Evolutionary conservation across 2,797 vertebrate genomes (phyloP), one percentile per base, ranked within the genome.

Genomic region (Tamandua tetradactyla): DNA sequence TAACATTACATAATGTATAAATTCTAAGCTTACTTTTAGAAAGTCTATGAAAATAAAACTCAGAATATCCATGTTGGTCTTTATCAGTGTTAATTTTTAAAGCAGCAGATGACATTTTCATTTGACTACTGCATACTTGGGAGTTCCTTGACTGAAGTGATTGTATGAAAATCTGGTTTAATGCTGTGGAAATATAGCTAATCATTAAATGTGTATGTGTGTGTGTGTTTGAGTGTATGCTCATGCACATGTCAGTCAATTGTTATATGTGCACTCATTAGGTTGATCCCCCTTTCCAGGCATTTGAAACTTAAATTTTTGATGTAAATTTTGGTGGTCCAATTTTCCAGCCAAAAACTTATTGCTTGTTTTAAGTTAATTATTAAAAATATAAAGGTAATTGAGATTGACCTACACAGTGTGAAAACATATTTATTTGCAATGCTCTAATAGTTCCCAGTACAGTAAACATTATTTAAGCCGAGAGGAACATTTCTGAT

Each of bases 61-160:
- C 69, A 91, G 69, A 86, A 72, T 52, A 78, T 4, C 49, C 69
- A 9, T 52, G 30, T 18, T 93, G 37, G 64, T 57, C 92, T 91
- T 76, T 85, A 80, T 61, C 35, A 25, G 5, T 57, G 81, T 85
- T 1, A 35, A 86, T 71, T 91, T 90, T 93, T 74, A 80, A 87
- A 94, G 92, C 83, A 87, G 37, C 71, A 92, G 32, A 55, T 87
- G 49, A n/a, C 88, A 71, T 96, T 92, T 91, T 81, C 35, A 86
- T 15, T 52, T 81, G 25, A 18, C 13, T 55, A 64, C 37, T 81
- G 78, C 85, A 71, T 55, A 92, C 7, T 66, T 76, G 61, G 85
- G 40, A n/a, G 27, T 76, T 85, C 20, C 47, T 93, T 68, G 55
- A 62, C n/a, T 81, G 74, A 81, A 84, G 85, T 23, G n/a, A 37